A percentile compares a stretch with the other conserved stretches of the same genome.
These are phyloP conservation scores for Petroica traversi DNA, from an alignment of 2,113 vertebrate species.

Conservation along the genomic window DNA sequence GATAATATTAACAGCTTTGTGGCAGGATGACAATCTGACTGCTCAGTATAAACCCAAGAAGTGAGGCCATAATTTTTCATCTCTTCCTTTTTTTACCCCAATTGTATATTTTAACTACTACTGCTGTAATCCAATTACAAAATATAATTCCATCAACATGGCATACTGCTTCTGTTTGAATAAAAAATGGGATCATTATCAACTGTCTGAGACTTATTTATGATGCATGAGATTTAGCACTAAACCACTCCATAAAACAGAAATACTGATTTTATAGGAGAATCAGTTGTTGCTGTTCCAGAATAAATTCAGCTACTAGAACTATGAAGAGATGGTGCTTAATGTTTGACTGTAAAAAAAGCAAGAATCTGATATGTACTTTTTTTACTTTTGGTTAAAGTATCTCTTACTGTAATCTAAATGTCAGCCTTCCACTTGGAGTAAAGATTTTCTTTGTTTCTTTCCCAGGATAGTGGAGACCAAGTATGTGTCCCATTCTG, in stretches of 20 bases:
- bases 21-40: background rate
- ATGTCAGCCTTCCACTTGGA: background rate
- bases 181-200: slow-evolving; percentile 43
- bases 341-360: background rate
- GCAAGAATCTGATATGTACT: background rate
- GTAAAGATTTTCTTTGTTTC: background rate
- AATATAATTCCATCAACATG: slow-evolving; percentile 13
- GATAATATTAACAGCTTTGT: slow-evolving; percentile 24
- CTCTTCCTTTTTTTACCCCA: background rate
- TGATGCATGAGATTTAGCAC: slow-evolving; percentile 24
- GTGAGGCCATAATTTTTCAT: background rate
- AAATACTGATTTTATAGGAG: background rate
- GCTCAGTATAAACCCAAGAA: background rate
- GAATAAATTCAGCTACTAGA: background rate
- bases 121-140: slow-evolving; percentile 1
- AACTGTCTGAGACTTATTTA: slow-evolving; percentile 19
- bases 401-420: background rate
- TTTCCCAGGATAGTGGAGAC: background rate
- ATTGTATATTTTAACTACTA: slow-evolving; percentile 2
- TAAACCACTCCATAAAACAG: slow-evolving; percentile 5
- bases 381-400: background rate
- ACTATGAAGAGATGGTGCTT: background rate
- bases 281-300: background rate
- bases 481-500: background rate
- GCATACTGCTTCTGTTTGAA: background rate